These are phyloP conservation scores for Microcebus jonahi DNA, from an alignment of 2,113 vertebrate species.

Conservation along the genomic window DNA sequence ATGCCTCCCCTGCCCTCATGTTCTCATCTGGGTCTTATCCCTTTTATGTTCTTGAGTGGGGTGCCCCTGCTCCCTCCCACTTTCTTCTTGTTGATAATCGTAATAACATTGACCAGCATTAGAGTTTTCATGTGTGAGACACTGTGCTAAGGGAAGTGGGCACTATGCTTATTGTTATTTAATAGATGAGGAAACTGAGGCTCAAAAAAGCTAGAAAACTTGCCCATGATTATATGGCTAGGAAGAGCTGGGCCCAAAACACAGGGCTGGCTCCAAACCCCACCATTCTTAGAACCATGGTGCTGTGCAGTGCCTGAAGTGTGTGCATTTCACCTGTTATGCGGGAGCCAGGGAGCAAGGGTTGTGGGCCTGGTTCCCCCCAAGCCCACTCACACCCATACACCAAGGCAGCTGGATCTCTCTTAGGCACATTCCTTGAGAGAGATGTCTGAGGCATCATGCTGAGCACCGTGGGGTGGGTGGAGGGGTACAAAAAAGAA, in stretches of 20 bases:
- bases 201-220: not conserved
- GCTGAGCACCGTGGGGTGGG: conserved; percentile 29
- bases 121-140: not conserved
- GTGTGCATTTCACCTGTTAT: conserved; percentile 15
- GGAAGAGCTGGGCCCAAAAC: not conserved
- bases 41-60: not conserved
- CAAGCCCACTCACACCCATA: not conserved
- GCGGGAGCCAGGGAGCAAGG: not conserved
- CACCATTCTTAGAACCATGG: not conserved
- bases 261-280: not conserved
- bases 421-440: conserved; percentile 14
- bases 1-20: not conserved
- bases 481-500: conserved; percentile 15
- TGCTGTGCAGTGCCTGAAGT: not conserved
- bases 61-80: not conserved
- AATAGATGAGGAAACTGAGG: not conserved
- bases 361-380: not conserved
- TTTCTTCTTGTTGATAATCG: conserved; percentile 27
- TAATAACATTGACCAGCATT: not conserved
- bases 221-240: not conserved
- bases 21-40: not conserved
- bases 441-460: not conserved
- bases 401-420: conserved; percentile 34
- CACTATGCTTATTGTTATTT: not conserved
- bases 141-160: not conserved